phyloP scores from a whole-genome alignment of 2,797 vertebrate genomes.

The Takifugu ocellatus region DNA sequence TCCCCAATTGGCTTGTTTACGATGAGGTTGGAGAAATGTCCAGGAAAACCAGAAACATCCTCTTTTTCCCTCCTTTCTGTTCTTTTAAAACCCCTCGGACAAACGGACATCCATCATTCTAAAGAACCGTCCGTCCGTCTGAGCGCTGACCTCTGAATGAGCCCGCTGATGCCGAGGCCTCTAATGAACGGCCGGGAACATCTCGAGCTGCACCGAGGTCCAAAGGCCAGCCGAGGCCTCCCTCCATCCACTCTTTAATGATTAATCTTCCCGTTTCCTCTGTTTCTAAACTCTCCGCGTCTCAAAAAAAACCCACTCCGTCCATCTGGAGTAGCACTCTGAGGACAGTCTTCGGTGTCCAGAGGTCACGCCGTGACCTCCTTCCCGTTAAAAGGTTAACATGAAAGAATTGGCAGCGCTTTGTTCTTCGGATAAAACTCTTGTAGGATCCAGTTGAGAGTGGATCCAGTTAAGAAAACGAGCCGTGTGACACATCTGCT shows the following conservation, averaged over 20 bases:
- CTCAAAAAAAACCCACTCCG: slow-evolving; percentile 15
- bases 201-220: slow-evolving; percentile 45
- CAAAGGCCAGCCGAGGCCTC: slow-evolving; percentile 40
- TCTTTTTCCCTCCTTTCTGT: slow-evolving; percentile 50
- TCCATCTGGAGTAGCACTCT: slow-evolving; percentile 15
- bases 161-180: slow-evolving; percentile 46
- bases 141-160: slow-evolving; percentile 60
- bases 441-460: slow-evolving; percentile 7
- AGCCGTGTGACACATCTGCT: slow-evolving; percentile 51
- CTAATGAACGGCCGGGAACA: slow-evolving; percentile 46
- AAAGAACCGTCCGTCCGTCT: slow-evolving; percentile 54
- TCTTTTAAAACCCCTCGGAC: slow-evolving; percentile 33
- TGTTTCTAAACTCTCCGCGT: slow-evolving; percentile 23
- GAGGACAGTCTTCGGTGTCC: slow-evolving; percentile 19
- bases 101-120: slow-evolving; percentile 59
- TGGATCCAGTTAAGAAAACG: slow-evolving; percentile 41
- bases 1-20: slow-evolving; percentile 54
- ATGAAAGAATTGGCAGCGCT: slow-evolving; percentile 34
- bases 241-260: slow-evolving; percentile 42
- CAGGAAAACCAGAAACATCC: slow-evolving; percentile 57
- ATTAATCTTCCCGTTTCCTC: slow-evolving; percentile 19
- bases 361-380: slow-evolving; percentile 32
- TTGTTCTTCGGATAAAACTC: slow-evolving; percentile 39
- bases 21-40: slow-evolving; percentile 63
- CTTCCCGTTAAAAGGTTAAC: slow-evolving; percentile 24